Percentiles rank a stretch among this genome's conserved stretches.
Evolutionary conservation across 2,888 invertebrate species (phyloP).

Genomic region (Trichopoda pennipes): DNA sequence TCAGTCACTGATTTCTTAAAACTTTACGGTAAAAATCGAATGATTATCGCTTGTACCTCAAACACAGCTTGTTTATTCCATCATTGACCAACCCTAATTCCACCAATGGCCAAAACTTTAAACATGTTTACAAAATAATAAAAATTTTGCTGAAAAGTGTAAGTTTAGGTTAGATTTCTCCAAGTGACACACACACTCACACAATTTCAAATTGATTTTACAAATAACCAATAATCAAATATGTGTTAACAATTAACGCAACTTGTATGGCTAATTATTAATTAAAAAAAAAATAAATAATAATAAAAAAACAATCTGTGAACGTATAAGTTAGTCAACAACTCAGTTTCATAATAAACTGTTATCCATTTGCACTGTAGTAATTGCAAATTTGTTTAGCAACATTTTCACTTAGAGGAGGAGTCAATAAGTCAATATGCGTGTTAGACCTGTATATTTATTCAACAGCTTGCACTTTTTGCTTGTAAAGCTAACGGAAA

Average conservation of each 20-base stretch:
- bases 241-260: slow-evolving; percentile 36
- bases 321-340: too few relatives aligned
- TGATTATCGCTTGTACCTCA: too few relatives aligned
- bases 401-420: not conserved
- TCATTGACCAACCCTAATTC: too few relatives aligned
- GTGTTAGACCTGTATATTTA: slow-evolving; percentile 9
- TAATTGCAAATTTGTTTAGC: slow-evolving; percentile 23
- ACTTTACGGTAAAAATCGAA: too few relatives aligned
- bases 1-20: too few relatives aligned
- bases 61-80: too few relatives aligned
- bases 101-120: too few relatives aligned
- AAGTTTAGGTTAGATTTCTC: too few relatives aligned
- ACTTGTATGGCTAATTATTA: slow-evolving; percentile 25
- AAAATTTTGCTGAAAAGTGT: too few relatives aligned
- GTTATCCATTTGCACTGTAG: slow-evolving; percentile 18
- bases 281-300: slow-evolving; percentile 35
- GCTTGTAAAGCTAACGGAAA: slow-evolving; percentile 23
- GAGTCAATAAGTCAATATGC: slow-evolving; percentile 30
- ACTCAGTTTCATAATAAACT: not conserved
- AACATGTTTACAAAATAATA: too few relatives aligned
- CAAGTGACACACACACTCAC: too few relatives aligned
- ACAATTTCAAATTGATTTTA: not conserved
- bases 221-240: not conserved
- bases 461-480: not conserved
- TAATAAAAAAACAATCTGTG: slow-evolving; percentile 18